phyloP scores from a whole-genome alignment of 2,888 invertebrate species.

The Volucella inanis region DNA sequence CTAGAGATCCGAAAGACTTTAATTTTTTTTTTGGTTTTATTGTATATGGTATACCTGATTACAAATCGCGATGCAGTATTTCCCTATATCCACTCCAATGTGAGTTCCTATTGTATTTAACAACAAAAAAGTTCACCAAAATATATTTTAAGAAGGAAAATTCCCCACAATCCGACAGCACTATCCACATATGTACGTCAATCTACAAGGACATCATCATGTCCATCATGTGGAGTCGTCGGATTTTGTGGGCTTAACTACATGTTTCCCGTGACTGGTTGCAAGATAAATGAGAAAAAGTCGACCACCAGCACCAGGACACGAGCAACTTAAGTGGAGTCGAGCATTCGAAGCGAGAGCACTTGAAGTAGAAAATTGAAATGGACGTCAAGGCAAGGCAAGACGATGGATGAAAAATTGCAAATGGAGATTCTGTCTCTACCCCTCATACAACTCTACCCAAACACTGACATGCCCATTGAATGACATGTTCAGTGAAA shows the following conservation, averaged over 20 bases:
- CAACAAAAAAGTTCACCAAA: too few relatives aligned
- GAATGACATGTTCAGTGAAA: conserved; percentile 42
- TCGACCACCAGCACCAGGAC: not conserved
- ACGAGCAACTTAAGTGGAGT: conserved; percentile 21
- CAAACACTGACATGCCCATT: conserved; percentile 1
- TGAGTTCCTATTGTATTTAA: too few relatives aligned
- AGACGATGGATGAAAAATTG: conserved; percentile 46
- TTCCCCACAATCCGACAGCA: not conserved
- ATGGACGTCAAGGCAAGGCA: conserved; percentile 49
- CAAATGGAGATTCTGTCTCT: conserved; percentile 21
- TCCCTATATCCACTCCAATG: too few relatives aligned
- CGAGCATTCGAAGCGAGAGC: conserved; percentile 28
- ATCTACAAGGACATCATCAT: conserved; percentile 45
- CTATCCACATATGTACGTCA: conserved; percentile 13
- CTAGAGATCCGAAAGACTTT: too few relatives aligned
- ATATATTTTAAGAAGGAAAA: too few relatives aligned
- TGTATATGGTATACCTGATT: too few relatives aligned
- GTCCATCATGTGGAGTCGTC: conserved; percentile 47
- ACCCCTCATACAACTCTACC: not conserved
- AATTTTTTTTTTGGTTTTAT: too few relatives aligned
- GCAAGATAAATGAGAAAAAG: conserved; percentile 49
- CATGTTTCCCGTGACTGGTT: conserved; percentile 52
- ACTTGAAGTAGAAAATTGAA: conserved; percentile 56
- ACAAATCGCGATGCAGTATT: too few relatives aligned
- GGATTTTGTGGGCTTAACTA: conserved; percentile 61